Evolutionary conservation across 2,113 vertebrate genomes (phyloP).

Genomic region (Crotalus helleri): DNA sequence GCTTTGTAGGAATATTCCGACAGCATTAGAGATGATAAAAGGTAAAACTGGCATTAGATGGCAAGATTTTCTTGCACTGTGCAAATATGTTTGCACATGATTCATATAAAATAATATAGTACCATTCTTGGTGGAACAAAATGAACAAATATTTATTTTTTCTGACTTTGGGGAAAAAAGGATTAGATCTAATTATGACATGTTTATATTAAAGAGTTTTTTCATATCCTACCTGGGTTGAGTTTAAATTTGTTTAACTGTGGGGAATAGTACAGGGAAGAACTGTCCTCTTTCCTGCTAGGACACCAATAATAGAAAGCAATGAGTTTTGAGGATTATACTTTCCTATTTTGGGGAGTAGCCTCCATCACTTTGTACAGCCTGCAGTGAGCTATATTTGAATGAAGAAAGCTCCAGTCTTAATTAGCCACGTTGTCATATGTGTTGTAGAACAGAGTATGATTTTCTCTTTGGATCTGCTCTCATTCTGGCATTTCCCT

Average conservation of each 20-base stretch:
- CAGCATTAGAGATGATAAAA: neutral
- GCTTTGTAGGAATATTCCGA: neutral
- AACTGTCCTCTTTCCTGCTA: neutral
- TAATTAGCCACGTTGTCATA: neutral
- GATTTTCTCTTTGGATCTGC: neutral
- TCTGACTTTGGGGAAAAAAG: neutral
- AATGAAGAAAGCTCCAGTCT: neutral
- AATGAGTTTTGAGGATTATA: neutral
- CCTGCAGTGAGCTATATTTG: neutral
- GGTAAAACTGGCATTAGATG: neutral
- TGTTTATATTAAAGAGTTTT: neutral
- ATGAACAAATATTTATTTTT: constrained; percentile 8
- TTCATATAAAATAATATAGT: neutral
- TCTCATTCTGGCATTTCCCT: neutral
- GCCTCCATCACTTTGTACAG: neutral
- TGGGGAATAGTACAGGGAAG: neutral
- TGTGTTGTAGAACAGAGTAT: neutral
- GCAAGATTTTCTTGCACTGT: neutral
- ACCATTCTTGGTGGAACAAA: neutral
- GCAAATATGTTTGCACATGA: neutral
- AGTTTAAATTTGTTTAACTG: neutral
- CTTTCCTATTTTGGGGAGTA: neutral
- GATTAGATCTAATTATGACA: neutral
- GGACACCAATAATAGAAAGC: neutral
- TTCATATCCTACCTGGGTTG: neutral